A percentile compares a stretch with the other conserved stretches of the same genome.
Conservation (phyloP, 2,888 invertebrate genomes). For the Mythimna lalbum region DNA sequence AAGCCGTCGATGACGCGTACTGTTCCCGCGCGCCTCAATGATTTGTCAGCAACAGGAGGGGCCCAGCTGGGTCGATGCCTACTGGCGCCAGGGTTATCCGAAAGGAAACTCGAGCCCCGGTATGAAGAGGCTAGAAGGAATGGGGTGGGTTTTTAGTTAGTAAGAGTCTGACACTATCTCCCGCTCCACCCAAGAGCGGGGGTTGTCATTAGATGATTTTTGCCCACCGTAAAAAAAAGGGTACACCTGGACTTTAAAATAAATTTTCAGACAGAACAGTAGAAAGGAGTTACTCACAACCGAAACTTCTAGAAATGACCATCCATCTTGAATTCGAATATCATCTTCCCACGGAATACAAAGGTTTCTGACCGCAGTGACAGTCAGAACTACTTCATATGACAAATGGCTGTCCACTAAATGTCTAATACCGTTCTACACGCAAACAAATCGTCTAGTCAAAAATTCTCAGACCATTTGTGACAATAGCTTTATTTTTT, state of each 20-base stretch:
- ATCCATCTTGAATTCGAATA: background rate
- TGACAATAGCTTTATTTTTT: constrained; percentile 58
- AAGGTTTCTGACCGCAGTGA: constrained; percentile 49
- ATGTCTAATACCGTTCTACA: constrained; percentile 57
- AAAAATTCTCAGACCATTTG: constrained; percentile 54
- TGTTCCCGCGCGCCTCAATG: too few species aligned
- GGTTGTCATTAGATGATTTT: too few species aligned
- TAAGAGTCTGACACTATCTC: too few species aligned
- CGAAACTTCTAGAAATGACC: background rate
- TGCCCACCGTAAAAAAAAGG: too few species aligned
- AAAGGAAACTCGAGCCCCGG: too few species aligned
- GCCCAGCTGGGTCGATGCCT: too few species aligned
- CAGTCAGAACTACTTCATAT: constrained; percentile 21
- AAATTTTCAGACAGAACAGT: background rate
- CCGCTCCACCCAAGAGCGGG: too few species aligned
- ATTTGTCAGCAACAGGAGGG: too few species aligned
- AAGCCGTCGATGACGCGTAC: too few species aligned
- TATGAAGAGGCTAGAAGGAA: too few species aligned
- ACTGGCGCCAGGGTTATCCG: too few species aligned
- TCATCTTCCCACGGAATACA: constrained; percentile 23
- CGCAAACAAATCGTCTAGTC: constrained; percentile 44
- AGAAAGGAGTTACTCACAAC: background rate
- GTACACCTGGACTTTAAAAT: background rate
- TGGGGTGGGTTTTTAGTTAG: too few species aligned
- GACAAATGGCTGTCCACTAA: constrained; percentile 47